Conservation (phyloP, 2,113 vertebrate species). For the Erinaceus europaeus region DNA sequence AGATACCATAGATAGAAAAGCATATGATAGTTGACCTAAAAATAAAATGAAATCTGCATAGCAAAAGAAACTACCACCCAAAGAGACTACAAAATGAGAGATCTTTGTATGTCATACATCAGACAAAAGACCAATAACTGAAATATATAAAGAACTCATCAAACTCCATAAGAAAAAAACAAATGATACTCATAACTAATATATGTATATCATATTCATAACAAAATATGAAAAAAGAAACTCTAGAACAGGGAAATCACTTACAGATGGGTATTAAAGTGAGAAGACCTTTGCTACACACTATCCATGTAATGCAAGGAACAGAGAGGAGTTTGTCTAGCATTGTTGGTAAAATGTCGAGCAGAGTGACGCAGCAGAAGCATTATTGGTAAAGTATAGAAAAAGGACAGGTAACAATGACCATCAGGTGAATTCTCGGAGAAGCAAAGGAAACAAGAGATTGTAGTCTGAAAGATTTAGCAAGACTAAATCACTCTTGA, state of each 20-base stretch:
- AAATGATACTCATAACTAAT: too few species aligned
- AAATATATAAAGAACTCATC: too few species aligned
- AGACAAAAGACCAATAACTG: too few species aligned
- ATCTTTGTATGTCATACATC: too few species aligned
- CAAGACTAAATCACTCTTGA: neutral
- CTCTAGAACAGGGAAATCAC: conserved; percentile 3
- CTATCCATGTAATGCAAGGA: neutral
- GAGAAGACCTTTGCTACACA: neutral
- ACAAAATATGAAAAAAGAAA: too few species aligned
- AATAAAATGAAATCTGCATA: too few species aligned
- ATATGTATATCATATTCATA: too few species aligned
- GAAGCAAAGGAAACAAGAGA: neutral
- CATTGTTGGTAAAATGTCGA: neutral
- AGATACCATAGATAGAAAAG: too few species aligned
- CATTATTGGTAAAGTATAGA: neutral
- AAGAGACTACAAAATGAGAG: too few species aligned
- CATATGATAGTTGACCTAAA: too few species aligned
- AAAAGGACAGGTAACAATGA: neutral
- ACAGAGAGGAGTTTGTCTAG: neutral
- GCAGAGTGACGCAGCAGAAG: too few species aligned
- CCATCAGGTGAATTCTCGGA: neutral
- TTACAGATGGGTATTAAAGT: neutral
- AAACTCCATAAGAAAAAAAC: neutral
- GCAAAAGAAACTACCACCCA: too few species aligned
- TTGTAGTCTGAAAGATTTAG: neutral